phyloP scores from a whole-genome alignment of 64 coral and sea anemone genomes.

The Astreopora myriophthalma region DNA sequence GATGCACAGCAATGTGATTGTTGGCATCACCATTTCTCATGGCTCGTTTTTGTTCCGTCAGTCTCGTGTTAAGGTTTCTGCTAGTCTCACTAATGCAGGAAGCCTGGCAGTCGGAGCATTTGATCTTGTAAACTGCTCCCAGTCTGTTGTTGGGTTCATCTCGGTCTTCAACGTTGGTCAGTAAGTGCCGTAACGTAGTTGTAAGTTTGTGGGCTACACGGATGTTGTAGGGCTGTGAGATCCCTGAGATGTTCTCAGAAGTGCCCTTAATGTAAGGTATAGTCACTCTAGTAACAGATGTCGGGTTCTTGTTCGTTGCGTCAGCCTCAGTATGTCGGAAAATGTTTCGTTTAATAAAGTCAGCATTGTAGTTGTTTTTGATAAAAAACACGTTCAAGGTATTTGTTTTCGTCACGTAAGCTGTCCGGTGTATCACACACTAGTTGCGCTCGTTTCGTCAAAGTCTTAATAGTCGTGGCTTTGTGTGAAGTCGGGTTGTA shows the following conservation, averaged over 20 bases:
- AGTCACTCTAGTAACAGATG: constrained; percentile 27
- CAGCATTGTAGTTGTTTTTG: constrained; percentile 34
- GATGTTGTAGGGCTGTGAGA: constrained; percentile 3
- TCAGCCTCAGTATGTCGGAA: constrained; percentile 2
- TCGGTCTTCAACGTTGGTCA: constrained; percentile 4
- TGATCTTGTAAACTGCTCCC: not conserved
- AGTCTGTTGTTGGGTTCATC: constrained; percentile 11
- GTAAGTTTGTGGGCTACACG: constrained; percentile 14
- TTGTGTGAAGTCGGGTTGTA: too few species aligned
- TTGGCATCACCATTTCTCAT: constrained; percentile 1
- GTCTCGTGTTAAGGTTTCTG: not conserved
- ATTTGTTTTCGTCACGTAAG: constrained; percentile 1
- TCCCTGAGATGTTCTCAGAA: not conserved
- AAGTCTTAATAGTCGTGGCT: not conserved
- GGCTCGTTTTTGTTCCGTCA: constrained; percentile 23
- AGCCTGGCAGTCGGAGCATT: not conserved
- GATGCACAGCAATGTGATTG: not conserved
- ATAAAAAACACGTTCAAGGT: constrained; percentile 8
- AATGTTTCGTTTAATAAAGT: too few species aligned
- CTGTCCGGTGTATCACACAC: not conserved
- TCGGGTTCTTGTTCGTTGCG: not conserved
- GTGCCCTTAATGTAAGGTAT: constrained; percentile 49
- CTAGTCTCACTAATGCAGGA: not conserved
- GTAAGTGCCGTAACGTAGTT: constrained; percentile 22
- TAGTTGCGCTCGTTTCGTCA: constrained; percentile 1